Evolutionary conservation across 1,140 invertebrate genomes (phyloP), one percentile per base, ranked within the genome.

Genomic region (Geopemphigus sp.): DNA sequence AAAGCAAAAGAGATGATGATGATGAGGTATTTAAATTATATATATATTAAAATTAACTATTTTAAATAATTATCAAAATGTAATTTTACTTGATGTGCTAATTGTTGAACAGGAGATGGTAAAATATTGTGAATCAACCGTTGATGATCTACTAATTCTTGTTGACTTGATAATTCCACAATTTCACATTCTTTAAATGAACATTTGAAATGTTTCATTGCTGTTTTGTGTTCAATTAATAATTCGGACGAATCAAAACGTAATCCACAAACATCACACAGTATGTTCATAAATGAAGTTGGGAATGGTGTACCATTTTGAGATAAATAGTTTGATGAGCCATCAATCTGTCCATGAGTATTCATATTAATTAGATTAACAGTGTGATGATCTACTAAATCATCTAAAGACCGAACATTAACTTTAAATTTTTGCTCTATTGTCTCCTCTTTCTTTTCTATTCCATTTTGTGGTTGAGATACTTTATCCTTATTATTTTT

Each of bases 151-250:
- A 84, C 82, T 1, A 88, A 82, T 74, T 87, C 87, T 56, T 83
- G 76, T 1, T 82, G 81, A 0, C 85, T 84, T 24, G 84, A 82
- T 57, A 86, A 86, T 15, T 87, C 81, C 24, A 85, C 70, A 61
- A 78, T 83, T 6, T 82, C 82, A 81, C 87, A 88, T 26, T 87
- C 87, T 0, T 85, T 83, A 8, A 81, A 59, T 82, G 85, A 85
- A 82, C 87, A 88, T 68, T 86, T 86, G 82, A 85, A 87, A 81
- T 88, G 87, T 39, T 87, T 86, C 29, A 83, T 84, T 64, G 85
- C 85, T 4, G 83, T 82, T 66, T 83, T 84, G 80, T 87, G 87
- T 22, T 87, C 85, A 45, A 86, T 86, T 24, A 88, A 54, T 22
- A 86, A 85, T 0, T 85, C 82, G 2, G 85, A 84, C 64, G 87